Base-by-base conservation (phyloP, 2,113 vertebrate species). In the Hippocampus abdominalis region DNA sequence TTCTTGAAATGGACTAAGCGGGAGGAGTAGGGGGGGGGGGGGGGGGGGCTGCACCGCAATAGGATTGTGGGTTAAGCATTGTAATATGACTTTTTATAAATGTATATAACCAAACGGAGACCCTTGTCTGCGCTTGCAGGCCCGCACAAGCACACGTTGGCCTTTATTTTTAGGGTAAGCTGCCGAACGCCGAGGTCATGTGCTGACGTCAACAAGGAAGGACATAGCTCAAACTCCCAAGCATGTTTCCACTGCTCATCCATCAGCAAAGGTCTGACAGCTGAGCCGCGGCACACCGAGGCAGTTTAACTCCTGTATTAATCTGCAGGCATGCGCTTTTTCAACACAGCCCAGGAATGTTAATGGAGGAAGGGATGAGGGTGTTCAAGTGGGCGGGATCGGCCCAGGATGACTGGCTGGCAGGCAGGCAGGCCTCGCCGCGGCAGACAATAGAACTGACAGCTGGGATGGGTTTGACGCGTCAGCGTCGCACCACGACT, bases 211-310 rank as follows among this genome's bases (percentile, higher is more conserved):
- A 66, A 68, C 68, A 79, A 36, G 53, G 85, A 91, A 91, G 90
- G 89, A 89, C 89, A 90, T 88, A 86, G 78, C 86, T 88, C 71
- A 78, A 83, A 90, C 75, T 86, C 86, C 86, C 87, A 90, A 89
- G 89, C 90, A 89, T 89, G 81, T 90, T 91, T 90, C 90, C 89
- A 89, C 81, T 76, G n/a, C 56, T 49, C 69, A 78, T 90, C 84
- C 82, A 81, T 90, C 87, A 90, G 51, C 16, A 59, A 56, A 20
- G 5, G 25, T 74, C 76, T 86, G 89, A 91, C 89, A 90, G 89
- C 89, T 88, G 87, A 79, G 74, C 54, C 60, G 1, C 61, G 20
- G 71, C 46, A 4, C 82, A 69, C 79, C 57, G 65, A 48, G 64
- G 32, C 12, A 61, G 53, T 61, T 70, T n/a, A 61, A 54, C 70